Conservation (phyloP, 2,113 vertebrate species). For the Typhlomys cinereus region DNA sequence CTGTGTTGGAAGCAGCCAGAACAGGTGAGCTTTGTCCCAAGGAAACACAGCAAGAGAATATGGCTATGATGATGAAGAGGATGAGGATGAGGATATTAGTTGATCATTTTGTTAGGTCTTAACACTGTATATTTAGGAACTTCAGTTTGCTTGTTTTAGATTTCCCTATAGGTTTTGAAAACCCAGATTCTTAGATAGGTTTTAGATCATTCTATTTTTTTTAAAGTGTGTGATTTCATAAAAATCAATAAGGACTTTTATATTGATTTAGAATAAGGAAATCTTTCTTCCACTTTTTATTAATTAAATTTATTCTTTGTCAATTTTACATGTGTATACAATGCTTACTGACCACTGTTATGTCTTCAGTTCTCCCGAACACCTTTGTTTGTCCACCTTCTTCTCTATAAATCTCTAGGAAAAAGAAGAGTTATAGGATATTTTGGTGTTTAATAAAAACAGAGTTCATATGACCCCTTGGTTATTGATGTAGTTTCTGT, state of each 20-base stretch:
- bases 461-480: neutral
- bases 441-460: neutral
- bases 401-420: too few relatives aligned
- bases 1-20: slow-evolving; percentile 29
- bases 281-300: too few relatives aligned
- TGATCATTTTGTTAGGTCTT: neutral
- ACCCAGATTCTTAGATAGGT: neutral
- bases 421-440: neutral
- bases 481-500: neutral
- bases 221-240: neutral
- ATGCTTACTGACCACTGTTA: too few relatives aligned
- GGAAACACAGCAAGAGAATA: neutral
- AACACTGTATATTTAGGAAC: neutral
- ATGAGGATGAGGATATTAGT: neutral
- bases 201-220: neutral
- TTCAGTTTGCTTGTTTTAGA: neutral
- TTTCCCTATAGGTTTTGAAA: neutral
- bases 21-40: slow-evolving; percentile 47
- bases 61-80: neutral
- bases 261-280: slow-evolving; percentile 7
- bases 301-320: too few relatives aligned
- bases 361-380: too few relatives aligned
- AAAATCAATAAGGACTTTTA: neutral
- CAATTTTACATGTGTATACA: too few relatives aligned
- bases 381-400: too few relatives aligned